phyloP scores from a whole-genome alignment of 2,888 invertebrate genomes.

The Bhutanitis thaidina region DNA sequence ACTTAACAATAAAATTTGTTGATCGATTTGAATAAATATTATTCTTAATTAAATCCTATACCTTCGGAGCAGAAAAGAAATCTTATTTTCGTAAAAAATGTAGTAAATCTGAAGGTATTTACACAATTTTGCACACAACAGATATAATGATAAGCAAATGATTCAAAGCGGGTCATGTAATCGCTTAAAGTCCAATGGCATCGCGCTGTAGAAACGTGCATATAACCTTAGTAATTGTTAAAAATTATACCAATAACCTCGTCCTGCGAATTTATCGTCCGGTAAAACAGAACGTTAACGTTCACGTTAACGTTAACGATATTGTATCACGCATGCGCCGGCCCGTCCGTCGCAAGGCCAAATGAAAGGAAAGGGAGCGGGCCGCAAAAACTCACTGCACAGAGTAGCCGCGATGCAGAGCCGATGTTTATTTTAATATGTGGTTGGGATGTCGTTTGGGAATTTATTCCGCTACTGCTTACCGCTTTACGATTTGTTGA shows the following conservation, averaged over 20 bases:
- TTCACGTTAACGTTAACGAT: conserved; percentile 19
- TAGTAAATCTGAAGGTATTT: no score
- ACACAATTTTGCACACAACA: no score
- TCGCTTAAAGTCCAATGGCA: background rate
- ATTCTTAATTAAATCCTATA: no score
- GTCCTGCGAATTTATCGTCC: conserved; percentile 14
- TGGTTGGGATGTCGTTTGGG: no score
- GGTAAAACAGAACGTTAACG: conserved; percentile 10
- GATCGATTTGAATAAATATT: no score
- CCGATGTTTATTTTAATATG: background rate
- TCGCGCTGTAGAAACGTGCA: background rate
- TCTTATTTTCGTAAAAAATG: no score
- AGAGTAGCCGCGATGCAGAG: conserved; percentile 33
- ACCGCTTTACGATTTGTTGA: no score
- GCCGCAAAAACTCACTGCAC: conserved; percentile 40
- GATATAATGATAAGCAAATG: no score
- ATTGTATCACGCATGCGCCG: conserved; percentile 29
- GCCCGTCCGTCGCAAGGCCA: conserved; percentile 52
- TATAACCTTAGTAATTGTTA: conserved; percentile 7
- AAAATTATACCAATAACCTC: conserved; percentile 13
- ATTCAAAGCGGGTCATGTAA: no score
- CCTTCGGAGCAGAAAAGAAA: no score
- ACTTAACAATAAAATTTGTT: no score
- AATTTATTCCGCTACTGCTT: no score
- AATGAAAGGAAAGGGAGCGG: conserved; percentile 69